phyloP scores from a whole-genome alignment of 2,888 invertebrate species.

The Loripinus fragilis region DNA sequence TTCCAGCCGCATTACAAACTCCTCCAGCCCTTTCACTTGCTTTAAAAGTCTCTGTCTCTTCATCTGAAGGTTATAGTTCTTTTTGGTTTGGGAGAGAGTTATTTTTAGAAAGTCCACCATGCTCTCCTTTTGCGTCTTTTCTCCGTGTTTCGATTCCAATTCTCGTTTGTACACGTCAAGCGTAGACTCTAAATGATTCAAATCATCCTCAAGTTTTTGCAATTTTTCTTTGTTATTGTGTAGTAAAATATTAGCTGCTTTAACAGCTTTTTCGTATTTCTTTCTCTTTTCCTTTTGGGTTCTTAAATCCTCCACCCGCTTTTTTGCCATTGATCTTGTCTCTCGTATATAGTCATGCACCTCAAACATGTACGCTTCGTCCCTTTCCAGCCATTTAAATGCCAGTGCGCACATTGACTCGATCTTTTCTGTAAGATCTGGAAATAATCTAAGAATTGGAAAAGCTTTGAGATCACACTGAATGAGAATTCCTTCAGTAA shows the following conservation, averaged over 20 bases:
- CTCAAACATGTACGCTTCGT: constrained; percentile 80
- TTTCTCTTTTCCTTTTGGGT: constrained; percentile 76
- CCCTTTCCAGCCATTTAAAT: constrained; percentile 77
- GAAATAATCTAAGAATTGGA: constrained; percentile 78
- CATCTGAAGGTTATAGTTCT: constrained; percentile 79
- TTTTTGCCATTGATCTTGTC: constrained; percentile 71
- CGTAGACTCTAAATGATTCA: constrained; percentile 75
- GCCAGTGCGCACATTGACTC: constrained; percentile 71
- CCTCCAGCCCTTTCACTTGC: constrained; percentile 78
- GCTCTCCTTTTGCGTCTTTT: constrained; percentile 79
- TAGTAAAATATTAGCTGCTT: constrained; percentile 74
- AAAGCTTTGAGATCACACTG: constrained; percentile 80
- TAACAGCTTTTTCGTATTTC: constrained; percentile 74
- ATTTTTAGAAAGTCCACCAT: constrained; percentile 81
- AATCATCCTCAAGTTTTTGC: constrained; percentile 74
- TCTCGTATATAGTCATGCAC: constrained; percentile 78
- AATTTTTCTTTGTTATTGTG: constrained; percentile 78
- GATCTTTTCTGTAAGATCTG: constrained; percentile 77
- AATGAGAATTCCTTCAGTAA: constrained; percentile 75
- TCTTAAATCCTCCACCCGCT: constrained; percentile 72
- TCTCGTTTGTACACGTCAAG: constrained; percentile 69
- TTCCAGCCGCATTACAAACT: constrained; percentile 70
- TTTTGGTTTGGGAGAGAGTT: constrained; percentile 79
- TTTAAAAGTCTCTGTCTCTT: constrained; percentile 76
- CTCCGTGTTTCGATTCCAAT: constrained; percentile 70